A percentile compares a stretch with the other conserved stretches of the same genome.
phyloP scores from a whole-genome alignment of 2,113 vertebrate genomes.

The Platysteira castanea region DNA sequence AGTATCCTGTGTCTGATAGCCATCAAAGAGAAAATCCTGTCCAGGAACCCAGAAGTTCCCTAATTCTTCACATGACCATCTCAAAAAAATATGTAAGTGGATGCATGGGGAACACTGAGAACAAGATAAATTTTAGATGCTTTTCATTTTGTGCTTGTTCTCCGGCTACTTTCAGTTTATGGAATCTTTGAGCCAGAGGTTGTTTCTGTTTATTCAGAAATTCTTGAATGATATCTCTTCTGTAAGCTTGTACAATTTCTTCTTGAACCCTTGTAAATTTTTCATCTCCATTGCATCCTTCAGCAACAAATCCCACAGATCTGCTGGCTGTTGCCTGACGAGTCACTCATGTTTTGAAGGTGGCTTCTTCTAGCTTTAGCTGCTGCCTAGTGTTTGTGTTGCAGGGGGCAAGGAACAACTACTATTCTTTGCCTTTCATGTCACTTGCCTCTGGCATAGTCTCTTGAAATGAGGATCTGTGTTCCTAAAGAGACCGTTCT shows the following conservation, averaged over 20 bases:
- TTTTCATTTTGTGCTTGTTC: not conserved
- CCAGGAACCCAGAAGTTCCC: not conserved
- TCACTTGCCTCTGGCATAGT: not conserved
- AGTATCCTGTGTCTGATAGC: not conserved
- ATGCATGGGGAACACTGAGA: not conserved
- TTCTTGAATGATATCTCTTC: not conserved
- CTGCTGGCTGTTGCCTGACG: not conserved
- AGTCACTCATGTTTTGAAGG: not conserved
- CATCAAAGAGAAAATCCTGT: not conserved
- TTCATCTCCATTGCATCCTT: not conserved
- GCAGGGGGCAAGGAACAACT: not conserved
- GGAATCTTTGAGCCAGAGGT: not conserved
- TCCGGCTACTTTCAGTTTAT: not conserved
- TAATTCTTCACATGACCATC: not conserved
- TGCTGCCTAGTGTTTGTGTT: not conserved
- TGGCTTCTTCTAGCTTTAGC: not conserved
- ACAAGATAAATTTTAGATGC: not conserved
- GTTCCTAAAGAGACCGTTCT: not conserved
- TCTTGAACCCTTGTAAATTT: not conserved
- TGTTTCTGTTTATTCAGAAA: not conserved
- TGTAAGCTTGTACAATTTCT: not conserved
- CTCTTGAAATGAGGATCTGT: not conserved
- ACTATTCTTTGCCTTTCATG: not conserved
- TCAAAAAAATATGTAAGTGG: not conserved
- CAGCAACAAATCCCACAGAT: not conserved